Evolutionary conservation across 1,140 invertebrate genomes (phyloP), one percentile per base, ranked within the genome.

Genomic region (Eupeodes corollae): DNA sequence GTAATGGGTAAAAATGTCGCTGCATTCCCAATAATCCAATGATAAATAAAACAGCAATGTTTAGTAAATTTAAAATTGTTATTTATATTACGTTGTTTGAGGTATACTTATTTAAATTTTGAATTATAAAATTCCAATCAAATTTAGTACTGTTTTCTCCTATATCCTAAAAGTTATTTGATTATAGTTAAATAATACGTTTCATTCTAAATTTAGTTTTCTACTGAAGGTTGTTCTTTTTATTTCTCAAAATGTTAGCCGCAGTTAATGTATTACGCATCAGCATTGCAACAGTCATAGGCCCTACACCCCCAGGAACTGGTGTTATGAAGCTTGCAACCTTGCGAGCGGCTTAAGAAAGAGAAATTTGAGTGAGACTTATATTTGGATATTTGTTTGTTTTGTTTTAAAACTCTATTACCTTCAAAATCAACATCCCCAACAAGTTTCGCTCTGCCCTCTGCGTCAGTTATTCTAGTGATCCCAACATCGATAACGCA

Each of bases 261-360:
- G 84, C 82, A 57, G 76, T 69, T 38, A 87, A 73, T 1, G 86
- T 88, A 60, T 90, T 90, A 50, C 75, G 77, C 82, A 90, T 87
- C 10, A 89, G 65, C 84, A 88, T 88, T 1, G 84, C 79, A 0
- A 89, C 85, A 13, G 86, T 89, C 80, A 89, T 84, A 1, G 87
- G 86, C 1, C 87, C 87, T n/a, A 89, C 86, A n/a, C 86, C 87
- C 10, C 87, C 87, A 11, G 87, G 86, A 3, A 88, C 86, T 18
- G 86, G 84, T 2, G 85, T 88, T 30, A 88, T 80, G 16, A 77
- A 70, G n/a, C 82, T 80, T 6, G 84, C 84, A 13, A 85, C 64
- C 63, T 84, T 70, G 46, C 74, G 76, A 1, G 84, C 80, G 57
- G 72, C 77, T 84, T 73, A 1, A 6, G 77, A 68, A 44, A 50